Conservation (phyloP, 2,888 invertebrate species). For the Mesopsocus fuscifrons region DNA sequence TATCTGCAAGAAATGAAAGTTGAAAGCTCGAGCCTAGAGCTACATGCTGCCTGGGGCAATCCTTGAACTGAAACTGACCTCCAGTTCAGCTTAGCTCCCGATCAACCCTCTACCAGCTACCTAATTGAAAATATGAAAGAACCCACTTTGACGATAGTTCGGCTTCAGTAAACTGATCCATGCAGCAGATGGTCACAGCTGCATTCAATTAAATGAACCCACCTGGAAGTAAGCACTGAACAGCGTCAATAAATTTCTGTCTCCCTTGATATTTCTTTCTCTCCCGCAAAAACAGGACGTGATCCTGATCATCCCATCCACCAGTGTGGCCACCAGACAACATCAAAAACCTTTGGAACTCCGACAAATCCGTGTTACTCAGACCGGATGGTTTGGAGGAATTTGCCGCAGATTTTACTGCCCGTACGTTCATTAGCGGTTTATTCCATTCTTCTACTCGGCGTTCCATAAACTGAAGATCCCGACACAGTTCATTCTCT, state of each 20-base stretch:
- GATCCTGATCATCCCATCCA: slow-evolving; percentile 17
- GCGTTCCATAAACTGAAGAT: slow-evolving; percentile 1
- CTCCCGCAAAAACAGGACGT: slow-evolving; percentile 15
- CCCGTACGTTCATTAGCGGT: slow-evolving; percentile 9
- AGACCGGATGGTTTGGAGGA: neutral
- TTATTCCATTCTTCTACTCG: slow-evolving; percentile 10
- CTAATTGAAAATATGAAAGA: too few species aligned
- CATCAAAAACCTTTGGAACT: slow-evolving; percentile 14
- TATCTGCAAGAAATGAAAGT: slow-evolving; percentile 19
- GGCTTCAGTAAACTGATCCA: too few species aligned
- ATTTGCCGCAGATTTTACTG: neutral
- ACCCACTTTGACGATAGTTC: too few species aligned
- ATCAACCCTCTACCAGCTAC: too few species aligned
- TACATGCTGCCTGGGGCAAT: too few species aligned
- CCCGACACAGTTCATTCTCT: slow-evolving; percentile 5
- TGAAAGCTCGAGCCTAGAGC: too few species aligned
- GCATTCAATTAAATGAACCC: too few species aligned
- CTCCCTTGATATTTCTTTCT: slow-evolving; percentile 12
- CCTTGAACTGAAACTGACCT: too few species aligned
- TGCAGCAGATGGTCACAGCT: too few species aligned
- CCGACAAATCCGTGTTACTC: neutral
- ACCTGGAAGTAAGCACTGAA: slow-evolving; percentile 13
- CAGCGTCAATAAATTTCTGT: slow-evolving; percentile 10
- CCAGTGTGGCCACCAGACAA: slow-evolving; percentile 16
- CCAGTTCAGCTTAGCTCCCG: too few species aligned